Conservation (phyloP, 2,888 invertebrate species). For the Dryadula phaetusa region DNA sequence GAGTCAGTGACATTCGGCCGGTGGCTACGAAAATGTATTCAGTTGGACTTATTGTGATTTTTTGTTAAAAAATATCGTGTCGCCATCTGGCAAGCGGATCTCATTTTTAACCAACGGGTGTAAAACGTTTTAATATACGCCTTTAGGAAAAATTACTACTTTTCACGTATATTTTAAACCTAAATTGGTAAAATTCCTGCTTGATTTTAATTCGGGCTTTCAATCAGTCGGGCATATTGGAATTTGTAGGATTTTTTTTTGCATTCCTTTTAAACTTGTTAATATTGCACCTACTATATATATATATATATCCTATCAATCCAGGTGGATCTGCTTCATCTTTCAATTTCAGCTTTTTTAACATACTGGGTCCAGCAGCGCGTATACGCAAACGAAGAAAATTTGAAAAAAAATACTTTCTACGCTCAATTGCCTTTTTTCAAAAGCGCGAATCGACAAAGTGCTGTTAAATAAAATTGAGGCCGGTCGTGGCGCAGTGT, state of each 20-base stretch:
- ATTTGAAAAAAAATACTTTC: too few relatives aligned
- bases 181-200: conserved; percentile 8
- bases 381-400: too few relatives aligned
- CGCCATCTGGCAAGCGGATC: conserved; percentile 53
- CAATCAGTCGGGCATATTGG: conserved; percentile 16
- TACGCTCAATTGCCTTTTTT: too few relatives aligned
- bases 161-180: conserved; percentile 21
- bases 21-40: conserved; percentile 43
- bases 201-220: conserved; percentile 6
- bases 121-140: conserved; percentile 36
- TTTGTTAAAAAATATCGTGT: conserved; percentile 36
- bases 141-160: conserved; percentile 27
- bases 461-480: too few relatives aligned
- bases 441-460: too few relatives aligned
- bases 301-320: too few relatives aligned
- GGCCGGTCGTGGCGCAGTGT: too few relatives aligned
- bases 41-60: conserved; percentile 39
- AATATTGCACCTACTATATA: not conserved
- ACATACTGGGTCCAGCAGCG: too few relatives aligned
- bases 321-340: too few relatives aligned
- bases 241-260: conserved; percentile 10
- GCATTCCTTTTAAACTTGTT: conserved; percentile 9
- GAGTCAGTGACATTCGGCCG: conserved; percentile 35
- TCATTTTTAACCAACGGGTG: conserved; percentile 56
- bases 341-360: too few relatives aligned